Evolutionary conservation across 2,888 invertebrate genomes (phyloP).

Genomic region (Proisotoma minuta): DNA sequence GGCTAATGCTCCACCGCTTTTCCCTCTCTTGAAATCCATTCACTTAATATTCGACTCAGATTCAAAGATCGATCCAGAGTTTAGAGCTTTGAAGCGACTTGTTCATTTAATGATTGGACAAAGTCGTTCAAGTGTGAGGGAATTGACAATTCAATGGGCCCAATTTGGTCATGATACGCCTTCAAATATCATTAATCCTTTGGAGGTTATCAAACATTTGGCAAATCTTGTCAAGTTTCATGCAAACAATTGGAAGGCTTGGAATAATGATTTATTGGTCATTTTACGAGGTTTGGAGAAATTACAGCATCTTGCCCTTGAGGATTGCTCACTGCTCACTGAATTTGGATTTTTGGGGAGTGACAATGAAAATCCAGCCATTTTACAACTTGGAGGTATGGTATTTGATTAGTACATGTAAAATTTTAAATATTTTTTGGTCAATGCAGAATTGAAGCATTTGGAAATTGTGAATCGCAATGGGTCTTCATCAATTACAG

Average conservation of each 20-base stretch:
- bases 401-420: not conserved
- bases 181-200: not conserved
- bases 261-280: constrained; percentile 6
- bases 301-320: not conserved
- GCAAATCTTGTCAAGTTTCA: constrained; percentile 8
- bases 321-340: constrained; percentile 6
- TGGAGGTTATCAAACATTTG: not conserved
- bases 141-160: not conserved
- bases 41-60: constrained; percentile 9
- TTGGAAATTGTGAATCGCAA: not conserved
- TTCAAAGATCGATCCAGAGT: constrained; percentile 5
- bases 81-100: not conserved
- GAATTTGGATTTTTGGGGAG: constrained; percentile 6
- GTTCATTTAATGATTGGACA: not conserved
- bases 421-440: not conserved
- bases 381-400: not conserved
- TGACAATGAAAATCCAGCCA: not conserved
- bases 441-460: constrained; percentile 5
- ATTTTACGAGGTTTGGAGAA: not conserved
- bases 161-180: constrained; percentile 11
- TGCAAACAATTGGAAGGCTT: constrained; percentile 4
- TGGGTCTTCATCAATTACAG: constrained; percentile 9
- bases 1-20: not conserved
- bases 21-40: constrained; percentile 5
- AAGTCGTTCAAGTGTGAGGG: not conserved